Evolutionary conservation across 2,888 invertebrate genomes (phyloP), one percentile per base, ranked within the genome.

Genomic region (Melanchra persicariae): DNA sequence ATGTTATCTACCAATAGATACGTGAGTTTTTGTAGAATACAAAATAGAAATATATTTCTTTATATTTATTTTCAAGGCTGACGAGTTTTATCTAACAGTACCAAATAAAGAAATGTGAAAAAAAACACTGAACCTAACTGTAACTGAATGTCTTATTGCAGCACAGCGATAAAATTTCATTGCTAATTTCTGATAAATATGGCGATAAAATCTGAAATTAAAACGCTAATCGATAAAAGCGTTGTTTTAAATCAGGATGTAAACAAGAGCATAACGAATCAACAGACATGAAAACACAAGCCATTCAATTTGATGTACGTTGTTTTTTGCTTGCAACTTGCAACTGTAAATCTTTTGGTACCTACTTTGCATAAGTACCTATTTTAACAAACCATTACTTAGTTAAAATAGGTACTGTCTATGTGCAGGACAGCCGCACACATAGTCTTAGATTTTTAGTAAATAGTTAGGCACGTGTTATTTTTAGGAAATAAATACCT

Each of bases 201-300:
- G 6, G 43, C 45, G 22, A 70, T 64, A 63, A 54, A 70, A 22
- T 61, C 26, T 64, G 12, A 55, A 81, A 67, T 77, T 52, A 24
- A 78, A 66, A 66, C 24, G 34, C 22, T 52, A 57, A 52, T 76
- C 64, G 26, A 62, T 65, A 51, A 51, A 40, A 30, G 5, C 26
- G 34, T 10, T 74, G 6, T 10, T 45, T 51, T 12, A 70, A 71
- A 3, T 40, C 2, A 19, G 15, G n/a, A 37, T 22, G 1, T 15
- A 22, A 37, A 15, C 22, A 51, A 51, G 51, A 51, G 17, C 24
- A 51, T 1, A 51, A 15, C 7, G 6, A 17, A 51, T 51, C 17
- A 24, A 7, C 15, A 12, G 12, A 2, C 51, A 17, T 24, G 22
- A n/a, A n/a, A n/a, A n/a, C 43, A 17, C 43, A 60, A 34, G 34